phyloP scores from a whole-genome alignment of 2,113 vertebrate genomes.

The Tragelaphus buxtoni region DNA sequence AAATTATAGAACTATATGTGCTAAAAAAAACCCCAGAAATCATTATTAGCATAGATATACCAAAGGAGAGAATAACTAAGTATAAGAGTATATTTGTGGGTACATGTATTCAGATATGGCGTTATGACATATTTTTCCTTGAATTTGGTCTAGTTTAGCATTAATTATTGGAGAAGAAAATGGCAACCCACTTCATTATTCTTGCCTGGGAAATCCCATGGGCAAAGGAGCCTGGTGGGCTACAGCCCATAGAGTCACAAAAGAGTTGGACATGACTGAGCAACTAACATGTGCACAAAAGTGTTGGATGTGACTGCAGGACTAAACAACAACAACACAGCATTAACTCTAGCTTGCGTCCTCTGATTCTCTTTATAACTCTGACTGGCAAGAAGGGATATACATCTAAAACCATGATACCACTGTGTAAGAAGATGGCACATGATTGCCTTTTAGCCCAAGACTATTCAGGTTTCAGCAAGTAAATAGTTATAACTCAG shows the following conservation, averaged over 20 bases:
- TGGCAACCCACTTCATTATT: not conserved
- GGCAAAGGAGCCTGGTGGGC: not conserved
- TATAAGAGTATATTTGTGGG: not conserved
- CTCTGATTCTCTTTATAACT: not conserved
- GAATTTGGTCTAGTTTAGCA: not conserved
- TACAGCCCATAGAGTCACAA: not conserved
- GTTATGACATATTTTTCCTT: not conserved
- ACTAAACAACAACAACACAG: not conserved
- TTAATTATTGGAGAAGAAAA: not conserved
- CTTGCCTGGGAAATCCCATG: not conserved
- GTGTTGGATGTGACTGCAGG: accelerated
- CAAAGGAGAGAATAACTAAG: not conserved
- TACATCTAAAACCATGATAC: not conserved
- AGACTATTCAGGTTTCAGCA: not conserved
- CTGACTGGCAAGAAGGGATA: not conserved
- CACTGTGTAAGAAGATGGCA: not conserved
- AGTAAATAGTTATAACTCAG: not conserved
- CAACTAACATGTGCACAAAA: not conserved
- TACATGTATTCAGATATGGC: not conserved
- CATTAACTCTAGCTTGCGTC: not conserved
- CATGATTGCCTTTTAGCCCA: not conserved
- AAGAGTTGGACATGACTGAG: not conserved
- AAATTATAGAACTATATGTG: not conserved
- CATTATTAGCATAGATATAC: not conserved
- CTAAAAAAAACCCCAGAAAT: not conserved